A percentile compares a stretch with the other conserved stretches of the same genome.
Evolutionary conservation across 2,113 vertebrate species (phyloP).

Genomic region (Himantopus leucocephalus): DNA sequence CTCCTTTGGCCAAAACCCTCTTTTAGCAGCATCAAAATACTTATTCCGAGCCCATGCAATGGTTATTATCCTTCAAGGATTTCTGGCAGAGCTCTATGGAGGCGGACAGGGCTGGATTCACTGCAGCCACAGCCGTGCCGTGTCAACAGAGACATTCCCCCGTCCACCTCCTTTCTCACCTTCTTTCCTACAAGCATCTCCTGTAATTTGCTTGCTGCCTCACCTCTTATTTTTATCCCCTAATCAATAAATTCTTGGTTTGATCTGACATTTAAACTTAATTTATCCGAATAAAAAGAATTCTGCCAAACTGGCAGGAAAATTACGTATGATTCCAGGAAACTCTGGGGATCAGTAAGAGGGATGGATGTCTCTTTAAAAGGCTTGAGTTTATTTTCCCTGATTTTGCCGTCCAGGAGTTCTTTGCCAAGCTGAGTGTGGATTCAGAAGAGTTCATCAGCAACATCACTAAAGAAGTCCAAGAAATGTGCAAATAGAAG

Average conservation of each 20-base stretch:
- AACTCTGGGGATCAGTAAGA: slow-evolving; percentile 8
- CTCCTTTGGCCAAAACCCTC: not conserved
- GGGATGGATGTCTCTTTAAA: slow-evolving; percentile 12
- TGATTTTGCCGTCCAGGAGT: not conserved
- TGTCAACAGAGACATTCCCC: not conserved
- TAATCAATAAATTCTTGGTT: not conserved
- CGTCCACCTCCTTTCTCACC: not conserved
- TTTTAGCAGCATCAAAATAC: not conserved
- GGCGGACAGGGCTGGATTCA: not conserved
- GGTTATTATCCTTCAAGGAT: not conserved
- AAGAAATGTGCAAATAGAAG: slow-evolving; percentile 30
- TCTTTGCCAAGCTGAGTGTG: not conserved
- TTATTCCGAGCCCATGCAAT: not conserved
- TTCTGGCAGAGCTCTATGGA: not conserved
- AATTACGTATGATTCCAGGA: not conserved
- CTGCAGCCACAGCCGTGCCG: rapidly evolving
- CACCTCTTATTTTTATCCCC: not conserved
- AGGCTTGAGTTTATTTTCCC: slow-evolving; percentile 17
- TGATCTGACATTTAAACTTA: not conserved
- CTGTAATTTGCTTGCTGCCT: not conserved
- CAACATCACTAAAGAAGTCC: not conserved
- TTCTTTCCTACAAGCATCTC: not conserved
- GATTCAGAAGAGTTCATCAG: slow-evolving; percentile 17
- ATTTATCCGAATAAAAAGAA: not conserved
- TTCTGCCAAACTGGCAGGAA: slow-evolving; percentile 6